Evolutionary conservation across 1,140 invertebrate genomes (phyloP).

Genomic region (Nephila pilipes): DNA sequence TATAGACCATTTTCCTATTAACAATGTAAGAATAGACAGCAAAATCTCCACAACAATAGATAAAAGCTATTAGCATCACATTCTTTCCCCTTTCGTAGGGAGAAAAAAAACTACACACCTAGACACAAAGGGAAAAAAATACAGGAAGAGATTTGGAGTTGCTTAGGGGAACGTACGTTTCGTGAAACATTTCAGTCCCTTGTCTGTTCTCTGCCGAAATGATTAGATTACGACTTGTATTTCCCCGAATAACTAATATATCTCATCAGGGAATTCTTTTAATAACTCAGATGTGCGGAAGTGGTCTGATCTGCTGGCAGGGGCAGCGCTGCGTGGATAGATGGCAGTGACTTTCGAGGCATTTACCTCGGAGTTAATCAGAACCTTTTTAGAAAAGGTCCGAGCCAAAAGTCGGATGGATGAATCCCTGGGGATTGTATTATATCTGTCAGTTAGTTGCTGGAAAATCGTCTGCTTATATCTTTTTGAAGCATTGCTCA

Average conservation of each 20-base stretch:
- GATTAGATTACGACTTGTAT: not conserved
- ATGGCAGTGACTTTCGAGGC: not conserved
- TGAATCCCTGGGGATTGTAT: not conserved
- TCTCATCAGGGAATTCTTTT: not conserved
- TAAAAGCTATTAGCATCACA: too few relatives aligned
- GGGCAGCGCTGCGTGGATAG: not conserved
- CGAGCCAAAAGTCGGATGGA: not conserved
- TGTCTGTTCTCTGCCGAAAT: not conserved
- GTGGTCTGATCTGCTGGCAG: not conserved
- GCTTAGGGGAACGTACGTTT: not conserved
- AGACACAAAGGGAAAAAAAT: not conserved
- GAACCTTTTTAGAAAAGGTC: not conserved
- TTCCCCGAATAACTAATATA: not conserved
- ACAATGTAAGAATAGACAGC: too few relatives aligned
- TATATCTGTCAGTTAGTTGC: not conserved
- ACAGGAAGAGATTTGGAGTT: not conserved
- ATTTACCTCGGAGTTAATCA: not conserved
- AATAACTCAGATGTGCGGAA: not conserved
- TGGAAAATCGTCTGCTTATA: too few relatives aligned
- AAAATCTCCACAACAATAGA: too few relatives aligned
- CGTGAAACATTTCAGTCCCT: not conserved
- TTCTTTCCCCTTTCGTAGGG: too few relatives aligned
- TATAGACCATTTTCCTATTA: too few relatives aligned
- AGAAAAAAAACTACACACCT: too few relatives aligned
- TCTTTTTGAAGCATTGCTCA: too few relatives aligned